Evolutionary conservation across 2,797 vertebrate genomes (phyloP).

Genomic region (Neosilurus hyrtlii): DNA sequence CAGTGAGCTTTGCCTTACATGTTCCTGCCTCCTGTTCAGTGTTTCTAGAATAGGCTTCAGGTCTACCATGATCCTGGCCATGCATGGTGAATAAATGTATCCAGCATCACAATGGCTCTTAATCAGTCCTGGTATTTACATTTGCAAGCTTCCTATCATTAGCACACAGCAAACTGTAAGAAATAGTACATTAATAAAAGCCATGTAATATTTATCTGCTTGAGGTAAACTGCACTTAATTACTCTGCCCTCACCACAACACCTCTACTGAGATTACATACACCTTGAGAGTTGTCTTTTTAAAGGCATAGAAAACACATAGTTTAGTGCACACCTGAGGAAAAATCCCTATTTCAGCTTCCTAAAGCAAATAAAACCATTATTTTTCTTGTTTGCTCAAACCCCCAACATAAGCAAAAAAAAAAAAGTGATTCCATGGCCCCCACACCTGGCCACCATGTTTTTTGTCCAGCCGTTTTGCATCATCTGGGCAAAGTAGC

Average conservation of each 20-base stretch:
- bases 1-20: too few relatives aligned
- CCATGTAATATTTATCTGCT: background rate
- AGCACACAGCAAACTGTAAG: background rate
- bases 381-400: too few relatives aligned
- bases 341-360: too few relatives aligned
- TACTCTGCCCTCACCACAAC: background rate
- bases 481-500: too few relatives aligned
- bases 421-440: too few relatives aligned
- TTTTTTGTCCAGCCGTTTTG: too few relatives aligned
- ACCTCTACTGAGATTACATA: background rate
- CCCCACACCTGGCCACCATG: too few relatives aligned
- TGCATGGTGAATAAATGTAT: background rate
- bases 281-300: background rate
- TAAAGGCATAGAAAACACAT: background rate
- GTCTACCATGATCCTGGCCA: background rate
- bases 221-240: background rate
- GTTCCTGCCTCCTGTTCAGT: background rate
- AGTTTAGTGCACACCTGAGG: too few relatives aligned
- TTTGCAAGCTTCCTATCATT: background rate
- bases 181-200: background rate
- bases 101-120: background rate
- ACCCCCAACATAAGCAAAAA: too few relatives aligned
- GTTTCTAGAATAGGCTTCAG: background rate
- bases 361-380: too few relatives aligned
- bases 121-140: background rate